Base-by-base conservation (phyloP, 2,797 vertebrate species). In the Calcarius lapponicus region DNA sequence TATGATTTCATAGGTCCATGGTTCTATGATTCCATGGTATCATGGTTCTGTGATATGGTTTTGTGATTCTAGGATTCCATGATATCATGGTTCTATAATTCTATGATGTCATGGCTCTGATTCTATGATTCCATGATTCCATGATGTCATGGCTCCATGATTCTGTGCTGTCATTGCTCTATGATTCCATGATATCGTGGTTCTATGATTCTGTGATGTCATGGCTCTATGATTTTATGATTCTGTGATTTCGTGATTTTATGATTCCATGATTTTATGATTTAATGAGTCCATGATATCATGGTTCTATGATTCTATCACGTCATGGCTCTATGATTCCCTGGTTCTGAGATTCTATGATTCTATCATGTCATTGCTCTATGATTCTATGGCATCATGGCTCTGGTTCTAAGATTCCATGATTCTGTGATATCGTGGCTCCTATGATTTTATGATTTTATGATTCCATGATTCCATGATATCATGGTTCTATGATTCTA, bases 221-320 rank as follows among this genome's bases (percentile, higher is more conserved):
- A 17, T 17, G 4, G 3, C 1, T 47, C 17, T 4, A 1, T 16
- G 7, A 6, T 3, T 47, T 4, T 2, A 0, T 18, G 7, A 28
- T 24, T 15, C 6, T 0, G 2, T 7, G 36, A 3, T 17, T 36
- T 8, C 2, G 1, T n/a, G 7, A 14, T 29, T 5, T 24, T 2
- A 1, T 45, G 24, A 47, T n/a, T 0, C 6, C 28, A 43, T 45
- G 9, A 6, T 4, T 25, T 16, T 4, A n/a, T 47, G 32, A 19
- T 19, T 36, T 36, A 36, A 36, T 36, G 36, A 36, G 36, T 34
- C 24, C 3, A 1, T 47, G 62, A n/a, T 66, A 5, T 8, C 13
- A 53, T 32, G 21, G 9, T 1, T 32, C 22, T 24, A 2, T 11
- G 18, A 31, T 36, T 36, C 36, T 36, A 36, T 36, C 36, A 12